phyloP scores from a whole-genome alignment of 92 coral and sea anemone genomes.

The Actinernus sp. region DNA sequence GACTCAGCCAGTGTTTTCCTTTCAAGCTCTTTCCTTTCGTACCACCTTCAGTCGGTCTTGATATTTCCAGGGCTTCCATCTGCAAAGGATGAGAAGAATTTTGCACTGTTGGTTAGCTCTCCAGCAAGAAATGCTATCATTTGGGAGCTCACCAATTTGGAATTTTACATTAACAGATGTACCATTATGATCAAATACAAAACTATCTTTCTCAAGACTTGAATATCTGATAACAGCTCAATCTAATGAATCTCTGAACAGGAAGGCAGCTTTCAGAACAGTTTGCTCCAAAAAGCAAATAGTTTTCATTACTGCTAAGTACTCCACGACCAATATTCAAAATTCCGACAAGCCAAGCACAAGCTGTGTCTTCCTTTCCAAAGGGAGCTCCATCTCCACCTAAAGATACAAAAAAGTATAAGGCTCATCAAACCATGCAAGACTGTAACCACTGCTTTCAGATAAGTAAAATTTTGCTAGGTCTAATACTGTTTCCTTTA shows the following conservation, averaged over 20 bases:
- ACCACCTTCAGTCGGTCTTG: too few relatives aligned
- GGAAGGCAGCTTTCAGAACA: conserved; percentile 1
- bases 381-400: conserved; percentile 3
- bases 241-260: background rate
- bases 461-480: background rate
- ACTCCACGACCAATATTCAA: background rate
- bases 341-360: background rate
- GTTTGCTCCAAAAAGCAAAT: conserved; percentile 2
- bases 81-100: too few relatives aligned
- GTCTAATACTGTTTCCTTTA: background rate
- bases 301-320: conserved; percentile 4
- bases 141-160: too few relatives aligned
- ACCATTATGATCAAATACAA: too few relatives aligned
- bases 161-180: too few relatives aligned
- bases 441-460: background rate
- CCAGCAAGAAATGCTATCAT: too few relatives aligned
- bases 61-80: too few relatives aligned
- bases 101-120: too few relatives aligned
- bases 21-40: too few relatives aligned
- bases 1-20: too few relatives aligned
- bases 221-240: too few relatives aligned
- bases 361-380: conserved; percentile 2
- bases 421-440: background rate
- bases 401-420: background rate
- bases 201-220: too few relatives aligned